Evolutionary conservation across 1,140 invertebrate species (phyloP).

Genomic region (Orchestia grillus): DNA sequence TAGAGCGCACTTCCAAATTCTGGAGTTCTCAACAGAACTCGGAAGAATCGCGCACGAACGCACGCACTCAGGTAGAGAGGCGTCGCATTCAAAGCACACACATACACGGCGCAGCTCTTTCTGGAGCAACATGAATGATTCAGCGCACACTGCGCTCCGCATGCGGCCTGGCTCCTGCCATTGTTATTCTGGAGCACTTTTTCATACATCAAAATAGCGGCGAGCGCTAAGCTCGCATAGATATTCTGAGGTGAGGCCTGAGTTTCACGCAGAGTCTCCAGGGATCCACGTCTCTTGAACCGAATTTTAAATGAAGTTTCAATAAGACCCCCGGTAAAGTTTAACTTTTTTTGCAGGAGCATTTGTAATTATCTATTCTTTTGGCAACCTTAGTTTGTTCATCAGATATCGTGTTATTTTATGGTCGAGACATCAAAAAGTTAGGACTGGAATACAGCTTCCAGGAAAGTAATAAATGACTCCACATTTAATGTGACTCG

Average conservation of each 20-base stretch:
- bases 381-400: too few species aligned
- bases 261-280: background rate
- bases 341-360: too few species aligned
- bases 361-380: too few species aligned
- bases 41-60: background rate
- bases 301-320: too few species aligned
- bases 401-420: too few species aligned
- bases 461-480: too few species aligned
- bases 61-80: background rate
- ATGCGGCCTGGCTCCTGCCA: background rate
- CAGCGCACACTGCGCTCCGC: background rate
- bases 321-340: too few species aligned
- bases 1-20: background rate
- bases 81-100: background rate
- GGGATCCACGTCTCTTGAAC: background rate
- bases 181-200: constrained; percentile 36
- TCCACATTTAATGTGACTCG: too few species aligned
- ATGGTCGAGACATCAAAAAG: too few species aligned
- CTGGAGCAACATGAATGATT: background rate
- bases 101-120: background rate
- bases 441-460: too few species aligned
- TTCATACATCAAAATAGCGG: background rate
- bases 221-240: background rate
- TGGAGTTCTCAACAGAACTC: background rate
- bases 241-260: background rate